A percentile compares a stretch with the other conserved stretches of the same genome.
These are phyloP conservation scores for Solenodon paradoxus DNA, from an alignment of 2,113 vertebrate genomes.

Conservation along the genomic window DNA sequence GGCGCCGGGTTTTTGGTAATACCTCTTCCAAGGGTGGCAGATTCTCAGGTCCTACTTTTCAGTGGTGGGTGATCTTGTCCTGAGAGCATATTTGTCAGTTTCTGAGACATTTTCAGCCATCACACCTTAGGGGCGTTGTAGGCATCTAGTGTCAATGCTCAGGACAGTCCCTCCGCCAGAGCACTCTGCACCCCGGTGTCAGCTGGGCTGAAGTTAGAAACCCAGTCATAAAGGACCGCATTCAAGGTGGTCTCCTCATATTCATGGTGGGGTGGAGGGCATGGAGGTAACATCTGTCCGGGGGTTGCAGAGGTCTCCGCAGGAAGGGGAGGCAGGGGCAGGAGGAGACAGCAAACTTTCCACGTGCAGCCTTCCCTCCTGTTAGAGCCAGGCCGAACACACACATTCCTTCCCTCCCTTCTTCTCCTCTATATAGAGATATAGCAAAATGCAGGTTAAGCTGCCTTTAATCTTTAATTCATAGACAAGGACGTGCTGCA, in stretches of 20 bases:
- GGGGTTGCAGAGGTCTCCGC: not conserved
- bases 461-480: conserved; percentile 85
- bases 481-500: conserved; percentile 76
- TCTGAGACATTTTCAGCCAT: not conserved
- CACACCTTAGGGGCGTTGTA: not conserved
- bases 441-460: conserved; percentile 80
- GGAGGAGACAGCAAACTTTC: not conserved
- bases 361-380: not conserved
- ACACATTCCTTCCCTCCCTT: not conserved
- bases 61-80: not conserved
- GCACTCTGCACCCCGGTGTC: not conserved
- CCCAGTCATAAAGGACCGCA: not conserved
- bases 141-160: not conserved
- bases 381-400: not conserved
- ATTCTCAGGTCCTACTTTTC: not conserved
- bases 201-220: not conserved
- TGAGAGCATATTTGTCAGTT: not conserved
- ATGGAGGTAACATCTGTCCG: not conserved
- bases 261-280: not conserved
- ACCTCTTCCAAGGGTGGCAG: not conserved
- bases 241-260: no score
- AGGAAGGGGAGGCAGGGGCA: not conserved
- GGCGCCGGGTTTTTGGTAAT: not conserved
- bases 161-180: not conserved
- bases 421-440: conserved; percentile 47